phyloP scores from a whole-genome alignment of 2,797 vertebrate genomes.

The Florisuga fusca region DNA sequence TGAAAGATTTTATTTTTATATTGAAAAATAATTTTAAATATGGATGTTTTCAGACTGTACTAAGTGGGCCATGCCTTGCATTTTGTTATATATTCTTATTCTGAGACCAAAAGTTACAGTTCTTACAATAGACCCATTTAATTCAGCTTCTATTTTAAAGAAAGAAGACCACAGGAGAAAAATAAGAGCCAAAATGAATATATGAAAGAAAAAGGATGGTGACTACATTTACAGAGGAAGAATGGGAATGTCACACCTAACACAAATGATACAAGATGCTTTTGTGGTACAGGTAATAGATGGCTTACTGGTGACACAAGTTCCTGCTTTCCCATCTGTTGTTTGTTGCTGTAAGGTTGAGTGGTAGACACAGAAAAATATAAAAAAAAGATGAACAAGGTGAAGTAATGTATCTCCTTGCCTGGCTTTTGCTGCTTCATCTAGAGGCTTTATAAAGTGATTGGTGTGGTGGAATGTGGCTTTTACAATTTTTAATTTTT shows the following conservation, averaged over 20 bases:
- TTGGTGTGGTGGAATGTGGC: background rate
- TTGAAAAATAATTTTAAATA: background rate
- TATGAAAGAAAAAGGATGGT: background rate
- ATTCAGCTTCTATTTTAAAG: background rate
- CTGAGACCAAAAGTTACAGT: background rate
- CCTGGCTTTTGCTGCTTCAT: background rate
- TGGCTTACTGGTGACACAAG: background rate
- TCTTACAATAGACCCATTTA: background rate
- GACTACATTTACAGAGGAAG: background rate
- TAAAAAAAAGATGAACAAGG: background rate
- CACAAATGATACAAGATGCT: background rate
- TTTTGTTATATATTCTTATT: background rate
- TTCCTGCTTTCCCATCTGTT: background rate
- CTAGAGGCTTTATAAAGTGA: background rate
- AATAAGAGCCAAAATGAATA: background rate
- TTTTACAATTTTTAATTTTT: too few species aligned
- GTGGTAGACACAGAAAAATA: background rate
- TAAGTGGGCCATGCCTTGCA: background rate
- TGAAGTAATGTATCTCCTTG: background rate
- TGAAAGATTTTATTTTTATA: constrained; percentile 56
- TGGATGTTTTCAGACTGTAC: background rate
- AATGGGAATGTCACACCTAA: background rate
- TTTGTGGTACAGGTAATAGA: background rate
- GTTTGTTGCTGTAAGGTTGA: background rate
- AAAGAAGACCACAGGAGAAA: background rate